phyloP scores from a whole-genome alignment of 2,113 vertebrate species.

The Nyctibius bracteatus region DNA sequence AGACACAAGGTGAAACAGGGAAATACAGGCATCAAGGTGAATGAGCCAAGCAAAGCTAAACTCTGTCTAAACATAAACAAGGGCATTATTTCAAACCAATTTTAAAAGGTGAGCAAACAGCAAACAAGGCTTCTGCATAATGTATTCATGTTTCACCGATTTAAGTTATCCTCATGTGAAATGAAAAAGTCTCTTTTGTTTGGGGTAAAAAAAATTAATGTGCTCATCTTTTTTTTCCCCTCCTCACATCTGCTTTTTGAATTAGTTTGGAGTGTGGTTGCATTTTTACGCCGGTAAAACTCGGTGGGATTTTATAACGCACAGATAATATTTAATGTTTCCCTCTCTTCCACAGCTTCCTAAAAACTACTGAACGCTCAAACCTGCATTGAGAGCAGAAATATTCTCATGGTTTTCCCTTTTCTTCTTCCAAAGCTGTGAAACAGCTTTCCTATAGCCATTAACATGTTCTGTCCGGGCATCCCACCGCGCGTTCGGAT shows the following conservation, averaged over 20 bases:
- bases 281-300: background rate
- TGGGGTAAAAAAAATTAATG: background rate
- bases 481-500: background rate
- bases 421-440: background rate
- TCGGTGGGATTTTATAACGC: slow-evolving; percentile 1
- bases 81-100: background rate
- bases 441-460: background rate
- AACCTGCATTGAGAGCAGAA: background rate
- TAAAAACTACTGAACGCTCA: background rate
- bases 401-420: background rate
- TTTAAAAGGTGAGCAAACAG: background rate
- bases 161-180: background rate
- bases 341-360: background rate
- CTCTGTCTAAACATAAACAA: background rate
- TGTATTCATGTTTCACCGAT: background rate
- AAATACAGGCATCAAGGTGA: background rate
- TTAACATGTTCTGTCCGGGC: background rate
- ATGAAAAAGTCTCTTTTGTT: background rate
- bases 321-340: slow-evolving; percentile 21
- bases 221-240: background rate
- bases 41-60: background rate
- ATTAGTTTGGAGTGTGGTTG: background rate
- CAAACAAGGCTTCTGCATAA: background rate
- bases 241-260: slow-evolving; percentile 39
- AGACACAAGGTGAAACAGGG: background rate